Evolutionary conservation across 2,888 invertebrate genomes (phyloP).

Genomic region (Platynereis dumerilii): DNA sequence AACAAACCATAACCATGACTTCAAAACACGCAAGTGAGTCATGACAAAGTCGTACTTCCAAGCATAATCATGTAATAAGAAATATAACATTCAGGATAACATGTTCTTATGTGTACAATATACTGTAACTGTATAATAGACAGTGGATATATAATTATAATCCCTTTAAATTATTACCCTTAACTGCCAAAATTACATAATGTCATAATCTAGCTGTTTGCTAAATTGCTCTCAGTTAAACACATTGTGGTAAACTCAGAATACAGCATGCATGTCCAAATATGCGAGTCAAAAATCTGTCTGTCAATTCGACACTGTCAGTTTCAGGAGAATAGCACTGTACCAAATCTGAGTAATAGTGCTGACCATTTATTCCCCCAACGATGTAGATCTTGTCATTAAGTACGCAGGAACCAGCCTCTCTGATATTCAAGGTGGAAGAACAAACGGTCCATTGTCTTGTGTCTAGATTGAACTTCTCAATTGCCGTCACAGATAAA

Average conservation of each 20-base stretch:
- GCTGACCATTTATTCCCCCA: slow-evolving; percentile 60
- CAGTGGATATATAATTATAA: no score
- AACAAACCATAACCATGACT: no score
- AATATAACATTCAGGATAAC: no score
- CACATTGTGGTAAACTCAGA: slow-evolving; percentile 53
- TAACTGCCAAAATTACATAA: no score
- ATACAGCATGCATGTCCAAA: slow-evolving; percentile 58
- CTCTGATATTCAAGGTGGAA: slow-evolving; percentile 53
- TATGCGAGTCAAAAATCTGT: slow-evolving; percentile 54
- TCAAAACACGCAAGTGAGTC: no score
- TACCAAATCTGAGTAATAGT: slow-evolving; percentile 56
- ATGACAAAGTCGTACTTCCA: no score
- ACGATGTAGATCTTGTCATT: slow-evolving; percentile 55
- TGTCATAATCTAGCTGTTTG: no score
- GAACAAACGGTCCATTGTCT: slow-evolving; percentile 57
- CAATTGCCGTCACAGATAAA: slow-evolving; percentile 56
- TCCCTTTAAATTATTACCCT: no score
- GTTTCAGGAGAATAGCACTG: slow-evolving; percentile 50
- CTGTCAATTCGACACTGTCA: slow-evolving; percentile 49
- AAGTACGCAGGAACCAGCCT: slow-evolving; percentile 55
- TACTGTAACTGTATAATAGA: no score
- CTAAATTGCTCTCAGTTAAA: no score
- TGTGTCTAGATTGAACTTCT: slow-evolving; percentile 44
- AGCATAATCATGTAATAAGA: no score
- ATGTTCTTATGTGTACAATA: no score